Conservation (phyloP, 64 coral and sea anemone species). For the Platygyra sinensis region DNA sequence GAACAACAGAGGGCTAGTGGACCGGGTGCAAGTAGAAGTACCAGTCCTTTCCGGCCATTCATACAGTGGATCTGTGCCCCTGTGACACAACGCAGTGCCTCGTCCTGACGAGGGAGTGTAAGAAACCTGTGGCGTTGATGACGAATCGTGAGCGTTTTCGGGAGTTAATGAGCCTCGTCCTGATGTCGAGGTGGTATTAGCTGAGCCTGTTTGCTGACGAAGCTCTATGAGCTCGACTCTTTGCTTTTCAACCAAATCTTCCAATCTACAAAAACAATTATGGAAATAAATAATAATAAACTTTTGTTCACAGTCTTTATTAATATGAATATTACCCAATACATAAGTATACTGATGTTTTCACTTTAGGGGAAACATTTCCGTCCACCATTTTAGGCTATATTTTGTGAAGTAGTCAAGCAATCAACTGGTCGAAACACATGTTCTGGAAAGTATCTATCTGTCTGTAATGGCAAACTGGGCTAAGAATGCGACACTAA, state of each 20-base stretch:
- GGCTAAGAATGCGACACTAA: too few relatives aligned
- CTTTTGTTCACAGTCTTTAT: too few relatives aligned
- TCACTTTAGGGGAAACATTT: too few relatives aligned
- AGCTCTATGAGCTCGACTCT: conserved; percentile 12
- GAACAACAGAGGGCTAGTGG: conserved; percentile 8
- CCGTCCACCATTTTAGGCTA: too few relatives aligned
- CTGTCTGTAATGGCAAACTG: too few relatives aligned
- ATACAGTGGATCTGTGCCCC: conserved; percentile 27
- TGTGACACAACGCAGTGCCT: conserved; percentile 4
- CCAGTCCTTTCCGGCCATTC: conserved; percentile 32
- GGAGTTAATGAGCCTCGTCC: conserved; percentile 38
- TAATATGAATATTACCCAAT: too few relatives aligned
- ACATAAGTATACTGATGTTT: too few relatives aligned
- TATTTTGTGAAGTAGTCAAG: too few relatives aligned
- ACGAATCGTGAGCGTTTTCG: background rate
- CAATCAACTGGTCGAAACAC: too few relatives aligned
- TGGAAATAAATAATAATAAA: background rate
- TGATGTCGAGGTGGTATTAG: conserved; percentile 22
- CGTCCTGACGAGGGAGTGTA: background rate
- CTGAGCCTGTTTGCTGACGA: conserved; percentile 7
- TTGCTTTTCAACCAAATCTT: conserved; percentile 40
- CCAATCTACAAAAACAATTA: background rate
- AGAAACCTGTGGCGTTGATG: background rate
- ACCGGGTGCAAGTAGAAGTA: conserved; percentile 29
- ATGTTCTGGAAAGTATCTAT: too few relatives aligned